Base-by-base conservation (phyloP, 1,140 invertebrate species). In the Penaeus chinensis region DNA sequence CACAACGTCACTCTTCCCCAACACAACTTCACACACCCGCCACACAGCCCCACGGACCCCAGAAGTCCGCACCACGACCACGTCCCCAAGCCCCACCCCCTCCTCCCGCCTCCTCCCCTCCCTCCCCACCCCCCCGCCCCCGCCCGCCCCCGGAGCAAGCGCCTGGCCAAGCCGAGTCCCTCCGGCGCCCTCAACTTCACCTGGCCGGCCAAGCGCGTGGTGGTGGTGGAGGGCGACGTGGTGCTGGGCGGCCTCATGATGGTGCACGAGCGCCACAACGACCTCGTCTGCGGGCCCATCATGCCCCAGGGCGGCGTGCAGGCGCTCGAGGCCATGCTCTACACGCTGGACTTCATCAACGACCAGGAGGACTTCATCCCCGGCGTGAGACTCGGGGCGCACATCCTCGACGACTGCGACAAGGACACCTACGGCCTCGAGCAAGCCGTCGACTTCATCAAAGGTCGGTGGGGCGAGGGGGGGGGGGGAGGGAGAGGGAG, bases 371-470 rank as follows among this genome's bases (percentile, higher is more conserved):
- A 93, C 76, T 91, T 94, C 62, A 92, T 96, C 60, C 96, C 96
- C 0, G 96, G 96, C 54, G 94, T 98, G 27, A 96, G 93, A 63
- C 92, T 98, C 16, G 97, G 97, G 13, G 96, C 96, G 3, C 96
- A 98, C 91, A 95, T 98, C 42, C 94, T 98, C 80, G 97, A 99
- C 91, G 98, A 99, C 92, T 99, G 98, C 92, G 98, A 99, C 93
- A 96, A 97, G 92, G 98, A 99, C 91, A 99, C 97, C 2, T 98
- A 98, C 92, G 98, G 98, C 10, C 93, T 99, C 63, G 97, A 99
- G 91, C 98, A 99, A 95, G 96, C 97, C 13, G 96, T 99, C 13
- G 97, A 99, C 92, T 99, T 99, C 92, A 99, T 99, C 88, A 97
- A 98, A 96, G 97, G 98, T 98, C 93, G 94, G 95, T 90, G n/a